Evolutionary conservation across 2,113 vertebrate genomes (phyloP).

Genomic region (Antechinus stuartii): DNA sequence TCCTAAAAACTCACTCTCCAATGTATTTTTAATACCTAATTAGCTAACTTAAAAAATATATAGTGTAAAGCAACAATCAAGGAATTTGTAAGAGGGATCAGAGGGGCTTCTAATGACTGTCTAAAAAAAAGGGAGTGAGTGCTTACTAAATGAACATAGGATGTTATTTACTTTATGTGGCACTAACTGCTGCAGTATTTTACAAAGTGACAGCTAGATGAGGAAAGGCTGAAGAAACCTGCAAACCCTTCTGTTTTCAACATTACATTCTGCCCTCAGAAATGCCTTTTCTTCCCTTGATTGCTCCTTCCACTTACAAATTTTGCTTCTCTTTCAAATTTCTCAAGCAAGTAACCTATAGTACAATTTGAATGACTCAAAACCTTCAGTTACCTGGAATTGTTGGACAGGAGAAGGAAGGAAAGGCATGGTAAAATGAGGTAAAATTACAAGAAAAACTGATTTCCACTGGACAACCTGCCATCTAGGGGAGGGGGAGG

Average conservation of each 20-base stretch:
- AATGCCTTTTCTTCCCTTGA: not conserved
- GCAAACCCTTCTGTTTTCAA: not conserved
- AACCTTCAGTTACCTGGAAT: not conserved
- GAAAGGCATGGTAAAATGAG: not conserved
- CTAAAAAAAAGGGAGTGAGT: not conserved
- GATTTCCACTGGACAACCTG: not conserved
- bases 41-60: not conserved
- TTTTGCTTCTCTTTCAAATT: constrained; percentile 48
- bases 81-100: not conserved
- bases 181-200: not conserved
- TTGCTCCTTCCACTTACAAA: constrained; percentile 6
- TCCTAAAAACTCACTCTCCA: not conserved
- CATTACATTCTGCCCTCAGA: constrained; percentile 29
- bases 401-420: not conserved
- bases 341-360: constrained; percentile 41
- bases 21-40: not conserved
- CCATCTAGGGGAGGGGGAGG: no score
- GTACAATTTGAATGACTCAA: constrained; percentile 39
- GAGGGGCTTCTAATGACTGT: not conserved
- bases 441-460: not conserved
- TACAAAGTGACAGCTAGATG: constrained; percentile 1
- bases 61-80: not conserved
- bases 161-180: not conserved
- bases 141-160: not conserved
- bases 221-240: constrained; percentile 25